Evolutionary conservation across 2,797 vertebrate genomes (phyloP).

Genomic region (Sebastiscus albofasciatus): DNA sequence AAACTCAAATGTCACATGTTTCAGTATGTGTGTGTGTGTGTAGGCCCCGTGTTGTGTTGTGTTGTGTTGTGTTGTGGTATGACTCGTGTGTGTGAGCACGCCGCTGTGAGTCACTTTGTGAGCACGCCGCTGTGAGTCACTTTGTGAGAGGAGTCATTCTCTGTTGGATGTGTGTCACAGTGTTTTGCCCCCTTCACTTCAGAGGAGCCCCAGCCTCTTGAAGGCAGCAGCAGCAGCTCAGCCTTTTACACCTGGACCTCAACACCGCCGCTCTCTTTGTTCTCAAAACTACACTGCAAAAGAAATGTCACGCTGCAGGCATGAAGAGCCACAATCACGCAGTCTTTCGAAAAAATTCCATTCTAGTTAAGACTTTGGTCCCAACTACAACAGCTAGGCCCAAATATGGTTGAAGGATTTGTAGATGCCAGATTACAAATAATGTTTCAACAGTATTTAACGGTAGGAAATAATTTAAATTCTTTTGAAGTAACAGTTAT

Average conservation of each 20-base stretch:
- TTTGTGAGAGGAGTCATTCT: conserved; percentile 58
- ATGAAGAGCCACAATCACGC: not conserved
- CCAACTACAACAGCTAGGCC: too few relatives aligned
- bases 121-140: conserved; percentile 61
- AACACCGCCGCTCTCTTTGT: not conserved
- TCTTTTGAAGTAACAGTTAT: not conserved
- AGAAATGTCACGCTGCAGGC: not conserved
- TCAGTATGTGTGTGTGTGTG: conserved; percentile 13
- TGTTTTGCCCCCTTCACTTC: conserved; percentile 34
- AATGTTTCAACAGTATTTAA: not conserved
- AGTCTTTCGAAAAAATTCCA: not conserved
- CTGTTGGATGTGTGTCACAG: conserved; percentile 54
- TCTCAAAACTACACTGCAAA: not conserved
- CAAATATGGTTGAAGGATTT: not conserved
- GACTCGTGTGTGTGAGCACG: conserved; percentile 47
- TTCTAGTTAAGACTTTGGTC: not conserved
- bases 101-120: conserved; percentile 60
- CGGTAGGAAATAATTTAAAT: not conserved
- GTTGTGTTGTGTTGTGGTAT: conserved; percentile 42
- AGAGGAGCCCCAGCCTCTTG: conserved; percentile 28
- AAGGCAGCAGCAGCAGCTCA: conserved; percentile 9
- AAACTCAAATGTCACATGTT: conserved; percentile 63
- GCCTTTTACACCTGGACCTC: conserved; percentile 32
- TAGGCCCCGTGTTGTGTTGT: not conserved
- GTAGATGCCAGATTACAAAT: not conserved